A percentile compares a stretch with the other conserved stretches of the same genome.
phyloP scores from a whole-genome alignment of 2,888 invertebrate genomes.

The Drosophila cracens region DNA sequence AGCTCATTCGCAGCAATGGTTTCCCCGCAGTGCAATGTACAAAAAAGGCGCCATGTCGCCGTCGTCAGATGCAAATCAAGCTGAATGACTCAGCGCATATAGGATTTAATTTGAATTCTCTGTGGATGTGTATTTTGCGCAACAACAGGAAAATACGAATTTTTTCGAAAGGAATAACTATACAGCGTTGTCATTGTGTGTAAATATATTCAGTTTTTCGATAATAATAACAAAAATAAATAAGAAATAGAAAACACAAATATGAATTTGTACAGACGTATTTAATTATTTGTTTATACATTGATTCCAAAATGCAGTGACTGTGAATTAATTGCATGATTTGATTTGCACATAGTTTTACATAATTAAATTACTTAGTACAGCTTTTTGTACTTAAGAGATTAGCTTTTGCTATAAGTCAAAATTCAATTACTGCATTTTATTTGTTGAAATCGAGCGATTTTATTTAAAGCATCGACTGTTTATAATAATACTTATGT shows the following conservation, averaged over 20 bases:
- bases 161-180: conserved; percentile 22
- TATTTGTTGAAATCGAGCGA: conserved; percentile 25
- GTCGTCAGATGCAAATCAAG: conserved; percentile 19
- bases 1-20: conserved; percentile 60
- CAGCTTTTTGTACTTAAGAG: conserved; percentile 34
- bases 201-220: conserved; percentile 6
- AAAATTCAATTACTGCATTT: conserved; percentile 10
- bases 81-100: conserved; percentile 24
- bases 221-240: conserved; percentile 2
- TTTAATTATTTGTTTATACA: neutral
- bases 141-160: conserved; percentile 6
- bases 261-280: conserved; percentile 4
- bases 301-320: conserved; percentile 20
- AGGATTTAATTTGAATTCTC: conserved; percentile 3
- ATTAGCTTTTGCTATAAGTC: conserved; percentile 17
- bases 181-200: conserved; percentile 16
- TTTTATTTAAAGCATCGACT: conserved; percentile 49
- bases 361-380: conserved; percentile 4
- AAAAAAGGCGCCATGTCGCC: conserved; percentile 8
- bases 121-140: conserved; percentile 6
- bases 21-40: conserved; percentile 12
- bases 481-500: conserved; percentile 35
- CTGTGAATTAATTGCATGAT: conserved; percentile 10
- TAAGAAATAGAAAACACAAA: conserved; percentile 10
- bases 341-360: conserved; percentile 16